Base-by-base conservation (phyloP, 2,797 vertebrate genomes). In the Propithecus perrieri region DNA sequence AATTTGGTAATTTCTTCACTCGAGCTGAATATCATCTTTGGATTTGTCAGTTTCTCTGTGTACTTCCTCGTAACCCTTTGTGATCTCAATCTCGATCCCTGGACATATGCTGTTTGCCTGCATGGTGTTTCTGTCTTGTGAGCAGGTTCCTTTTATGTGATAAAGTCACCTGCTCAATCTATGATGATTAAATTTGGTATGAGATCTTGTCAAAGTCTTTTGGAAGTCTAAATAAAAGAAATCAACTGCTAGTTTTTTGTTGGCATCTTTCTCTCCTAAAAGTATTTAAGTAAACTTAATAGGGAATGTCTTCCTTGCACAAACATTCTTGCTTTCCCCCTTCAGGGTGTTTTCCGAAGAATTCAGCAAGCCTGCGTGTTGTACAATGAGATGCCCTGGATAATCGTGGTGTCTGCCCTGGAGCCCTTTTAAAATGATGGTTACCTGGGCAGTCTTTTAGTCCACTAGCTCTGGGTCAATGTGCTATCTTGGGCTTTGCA, bases 191-290 rank as follows among this genome's bases (percentile, higher is more conserved):
- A 67, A 75, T 84, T 72, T 92, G 46, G 69, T 85, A 50, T 79
- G 78, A 59, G 20, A 35, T 28, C 30, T 93, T 89, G 20, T 95
- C 48, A 88, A 72, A 85, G 76, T 6, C 65, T 57, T 97, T 90
- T 95, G 28, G 95, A 81, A 91, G 28, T 81, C 61, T 81, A 53
- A 89, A 91, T 74, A 35, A 67, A 91, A 83, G 55, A 91, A 79
- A 78, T 53, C 41, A n/a, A 76, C 41, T 53, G 2, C 72, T 95
- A 46, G 55, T 71, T 95, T 92, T 80, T 90, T 28, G 1, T 79
- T 90, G 69, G 61, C 35, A 13, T 95, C 41, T 67, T 80, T 90
- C 72, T 79, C 41, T 57, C 11, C 63, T 67, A n/a, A 91, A 88
- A 95, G 33, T 65, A 86, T 84, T 57, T 91, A 85, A 79, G 26